phyloP scores from a whole-genome alignment of 2,113 vertebrate genomes.

The Psittacula cyanocephala region DNA sequence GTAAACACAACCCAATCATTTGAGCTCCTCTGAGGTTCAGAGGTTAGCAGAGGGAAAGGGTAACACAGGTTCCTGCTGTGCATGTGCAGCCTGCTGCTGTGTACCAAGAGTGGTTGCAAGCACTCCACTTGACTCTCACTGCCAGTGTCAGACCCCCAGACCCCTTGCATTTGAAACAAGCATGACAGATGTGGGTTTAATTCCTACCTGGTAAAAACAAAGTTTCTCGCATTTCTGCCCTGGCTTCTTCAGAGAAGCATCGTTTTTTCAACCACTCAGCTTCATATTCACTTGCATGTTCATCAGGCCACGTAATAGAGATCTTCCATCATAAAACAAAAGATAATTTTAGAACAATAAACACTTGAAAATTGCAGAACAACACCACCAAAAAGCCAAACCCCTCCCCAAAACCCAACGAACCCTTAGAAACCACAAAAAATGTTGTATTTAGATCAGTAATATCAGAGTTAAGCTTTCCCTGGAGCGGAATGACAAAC shows the following conservation, averaged over 20 bases:
- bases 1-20: neutral
- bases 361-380: neutral
- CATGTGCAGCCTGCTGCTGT: neutral
- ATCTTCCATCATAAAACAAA: conserved; percentile 74
- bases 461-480: neutral
- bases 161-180: neutral
- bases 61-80: rapidly evolving
- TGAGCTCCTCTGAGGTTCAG: neutral
- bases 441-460: neutral
- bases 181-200: neutral
- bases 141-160: neutral
- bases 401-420: neutral
- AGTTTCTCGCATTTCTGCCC: conserved; percentile 79
- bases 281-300: conserved; percentile 87
- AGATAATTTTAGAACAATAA: neutral
- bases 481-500: neutral
- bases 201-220: conserved; percentile 88
- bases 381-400: neutral
- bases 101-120: rapidly evolving
- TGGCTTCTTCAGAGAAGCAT: conserved; percentile 87
- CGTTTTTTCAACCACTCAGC: conserved; percentile 89
- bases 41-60: neutral
- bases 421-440: neutral
- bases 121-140: neutral
- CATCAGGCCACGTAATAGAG: conserved; percentile 86